phyloP scores from a whole-genome alignment of 1,140 invertebrate species.

The Drosophila sucinea region DNA sequence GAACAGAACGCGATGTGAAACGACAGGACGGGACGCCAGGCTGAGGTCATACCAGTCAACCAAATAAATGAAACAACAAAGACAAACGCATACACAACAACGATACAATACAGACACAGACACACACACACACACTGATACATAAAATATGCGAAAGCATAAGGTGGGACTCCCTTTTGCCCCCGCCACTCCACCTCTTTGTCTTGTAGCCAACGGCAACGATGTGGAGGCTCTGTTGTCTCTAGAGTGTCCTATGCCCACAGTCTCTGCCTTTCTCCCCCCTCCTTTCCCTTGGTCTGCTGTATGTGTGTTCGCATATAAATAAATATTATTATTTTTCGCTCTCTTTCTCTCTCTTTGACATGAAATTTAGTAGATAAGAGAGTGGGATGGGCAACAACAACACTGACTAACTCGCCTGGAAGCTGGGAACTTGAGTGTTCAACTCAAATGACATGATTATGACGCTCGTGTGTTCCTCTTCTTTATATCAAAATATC shows the following conservation, averaged over 20 bases:
- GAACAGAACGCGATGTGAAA: not conserved
- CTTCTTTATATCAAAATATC: not conserved
- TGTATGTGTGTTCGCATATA: conserved; percentile 52
- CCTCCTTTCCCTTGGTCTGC: conserved; percentile 11
- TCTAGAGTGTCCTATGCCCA: conserved; percentile 50
- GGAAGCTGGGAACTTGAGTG: conserved; percentile 14
- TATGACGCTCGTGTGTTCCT: not conserved
- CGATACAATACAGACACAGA: conserved; percentile 27
- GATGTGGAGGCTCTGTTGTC: conserved; percentile 29
- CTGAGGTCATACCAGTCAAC: conserved; percentile 79
- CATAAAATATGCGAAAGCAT: conserved; percentile 78
- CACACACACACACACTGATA: conserved; percentile 36
- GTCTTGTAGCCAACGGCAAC: conserved; percentile 38
- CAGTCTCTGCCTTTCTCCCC: not conserved
- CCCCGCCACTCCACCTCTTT: conserved; percentile 2
- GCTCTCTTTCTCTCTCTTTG: conserved; percentile 32
- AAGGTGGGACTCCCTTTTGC: conserved; percentile 30
- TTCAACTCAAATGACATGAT: conserved; percentile 5
- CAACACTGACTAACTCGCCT: conserved; percentile 1
- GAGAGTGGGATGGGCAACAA: not conserved
- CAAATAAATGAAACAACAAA: conserved; percentile 80
- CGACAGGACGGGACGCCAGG: conserved; percentile 45
- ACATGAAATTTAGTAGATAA: conserved; percentile 58
- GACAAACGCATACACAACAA: conserved; percentile 33
- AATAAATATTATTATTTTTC: conserved; percentile 65